Percentiles rank a stretch among this genome's conserved stretches.
These are phyloP conservation scores for Acanthopleura granulata DNA, from an alignment of 2,888 invertebrate species.

Conservation along the genomic window DNA sequence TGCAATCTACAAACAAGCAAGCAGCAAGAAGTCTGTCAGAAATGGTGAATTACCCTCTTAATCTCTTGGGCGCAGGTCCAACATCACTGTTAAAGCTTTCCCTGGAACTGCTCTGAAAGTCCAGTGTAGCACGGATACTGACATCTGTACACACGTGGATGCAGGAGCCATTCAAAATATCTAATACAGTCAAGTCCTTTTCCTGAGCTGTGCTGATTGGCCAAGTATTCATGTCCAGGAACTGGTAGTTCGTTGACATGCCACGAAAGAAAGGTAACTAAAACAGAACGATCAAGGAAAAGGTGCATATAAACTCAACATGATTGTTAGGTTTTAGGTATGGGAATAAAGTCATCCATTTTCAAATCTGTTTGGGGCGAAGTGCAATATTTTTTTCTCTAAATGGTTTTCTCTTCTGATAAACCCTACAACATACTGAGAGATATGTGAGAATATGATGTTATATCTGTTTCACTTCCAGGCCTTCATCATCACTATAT, in stretches of 20 bases:
- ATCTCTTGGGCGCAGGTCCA: conserved; percentile 2
- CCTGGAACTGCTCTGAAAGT: not conserved
- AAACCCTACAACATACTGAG: too few relatives aligned
- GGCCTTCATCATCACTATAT: too few relatives aligned
- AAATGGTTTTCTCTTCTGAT: too few relatives aligned
- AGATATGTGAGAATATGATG: too few relatives aligned
- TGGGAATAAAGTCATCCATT: too few relatives aligned
- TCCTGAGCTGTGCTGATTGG: conserved; percentile 61
- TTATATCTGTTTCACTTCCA: too few relatives aligned
- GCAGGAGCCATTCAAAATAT: conserved; percentile 49
- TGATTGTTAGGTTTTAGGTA: too few relatives aligned
- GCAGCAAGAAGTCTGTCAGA: too few relatives aligned
- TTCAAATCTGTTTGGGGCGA: too few relatives aligned
- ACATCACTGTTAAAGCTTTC: conserved; percentile 8
- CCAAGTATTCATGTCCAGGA: conserved; percentile 62
- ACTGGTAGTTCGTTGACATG: conserved; percentile 30
- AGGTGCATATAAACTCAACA: too few relatives aligned
- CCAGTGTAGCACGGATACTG: conserved; percentile 18
- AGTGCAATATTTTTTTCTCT: too few relatives aligned
- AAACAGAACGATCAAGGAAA: conserved; percentile 5
- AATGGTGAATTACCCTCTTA: not conserved
- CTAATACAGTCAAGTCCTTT: conserved; percentile 47
- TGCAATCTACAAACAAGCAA: too few relatives aligned
- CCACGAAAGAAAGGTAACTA: conserved; percentile 32
- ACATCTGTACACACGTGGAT: conserved; percentile 28